Base-by-base conservation (phyloP, 2,888 invertebrate species). In the Acleris holmiana region DNA sequence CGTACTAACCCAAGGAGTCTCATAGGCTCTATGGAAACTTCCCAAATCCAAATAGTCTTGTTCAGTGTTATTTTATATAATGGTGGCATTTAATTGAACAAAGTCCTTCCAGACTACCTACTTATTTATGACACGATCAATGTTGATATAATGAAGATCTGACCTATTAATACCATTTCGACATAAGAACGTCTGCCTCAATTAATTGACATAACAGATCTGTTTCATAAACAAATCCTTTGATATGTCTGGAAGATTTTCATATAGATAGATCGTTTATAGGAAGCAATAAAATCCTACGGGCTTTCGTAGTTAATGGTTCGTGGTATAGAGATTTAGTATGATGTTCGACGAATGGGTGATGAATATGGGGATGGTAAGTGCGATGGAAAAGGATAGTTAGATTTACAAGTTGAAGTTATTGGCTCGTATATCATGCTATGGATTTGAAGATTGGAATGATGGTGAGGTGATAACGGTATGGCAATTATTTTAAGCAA, bases 241-340 rank as follows among this genome's bases (percentile, higher is more conserved):
- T 53, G 51, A 40, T 25, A 53, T 3, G 29, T 48, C 23, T 62
- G 46, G 46, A 23, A 63, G 51, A 63, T 53, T 53, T 50, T 57
- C 48, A 57, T 44, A 47, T 35, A 35, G 17, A 46, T 56, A 25
- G 55, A 51, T 57, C 40, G 47, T 63, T 64, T 64, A 64, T 64
- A 59, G 59, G 54, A 44, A 29, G 58, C 49, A 54, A 53, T 64
- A 64, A 64, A 63, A 58, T n/a, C 51, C 58, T 51, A 51, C 46
- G 46, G 46, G 23, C 46, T 6, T 19, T n/a, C 21, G 40, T 21
- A 53, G 58, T 53, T 51, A 51, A 51, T 50, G 55, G 44, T 15
- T 61, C 18, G 40, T 8, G 21, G 46, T 41, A 35, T 51, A n/a
- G 25, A 25, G 29, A 35, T 44, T 21, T 44, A 40, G 44, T 23